Base-by-base conservation (phyloP, 30 jellyfish, hydroid and myxozoan species). In the Chironex yamaguchii region DNA sequence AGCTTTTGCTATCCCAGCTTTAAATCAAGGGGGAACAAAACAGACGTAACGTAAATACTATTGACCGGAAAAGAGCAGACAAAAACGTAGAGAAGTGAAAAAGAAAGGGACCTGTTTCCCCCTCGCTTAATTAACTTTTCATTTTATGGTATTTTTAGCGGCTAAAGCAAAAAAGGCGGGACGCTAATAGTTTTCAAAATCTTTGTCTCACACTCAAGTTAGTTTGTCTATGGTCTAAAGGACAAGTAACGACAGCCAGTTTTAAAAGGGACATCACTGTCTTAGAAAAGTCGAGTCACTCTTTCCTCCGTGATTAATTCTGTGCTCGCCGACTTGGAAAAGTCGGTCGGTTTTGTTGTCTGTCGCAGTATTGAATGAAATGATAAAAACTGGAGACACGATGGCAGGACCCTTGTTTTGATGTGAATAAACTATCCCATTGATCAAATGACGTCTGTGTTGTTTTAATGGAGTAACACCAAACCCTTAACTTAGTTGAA, bases 81-180 rank as follows among this genome's bases (percentile, higher is more conserved):
- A 42, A 42, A 42, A 42, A 9, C 9, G 13, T 6, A 17, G 58
- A 42, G 58, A 17, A 42, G 58, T 42, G 17, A 42, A 17, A 17
- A 17, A 42, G 9, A 6, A 17, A 42, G 17, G 58, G 13, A 6
- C 58, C 17, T 42, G 58, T 42, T 42, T 42, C 58, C 58, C 58
- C 58, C 58, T 42, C 17, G 17, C 58, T 9, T 42, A 42, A 42
- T 42, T 42, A 42, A 42, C 58, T 42, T 42, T 42, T 42, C 58
- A 42, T 17, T 42, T n/a, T 42, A 42, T 6, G 58, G 58, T 42
- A 42, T 42, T 42, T 42, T 42, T 42, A 42, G 58, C 58, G 58
- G 58, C 58, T 42, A 42, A 17, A 42, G 58, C 58, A 42, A 42
- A 42, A 42, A 42, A 42, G 58, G 58, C 58, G 58, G 58, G 58